Evolutionary conservation across 2,797 vertebrate species (phyloP).

Genomic region (Oophaga sylvatica): DNA sequence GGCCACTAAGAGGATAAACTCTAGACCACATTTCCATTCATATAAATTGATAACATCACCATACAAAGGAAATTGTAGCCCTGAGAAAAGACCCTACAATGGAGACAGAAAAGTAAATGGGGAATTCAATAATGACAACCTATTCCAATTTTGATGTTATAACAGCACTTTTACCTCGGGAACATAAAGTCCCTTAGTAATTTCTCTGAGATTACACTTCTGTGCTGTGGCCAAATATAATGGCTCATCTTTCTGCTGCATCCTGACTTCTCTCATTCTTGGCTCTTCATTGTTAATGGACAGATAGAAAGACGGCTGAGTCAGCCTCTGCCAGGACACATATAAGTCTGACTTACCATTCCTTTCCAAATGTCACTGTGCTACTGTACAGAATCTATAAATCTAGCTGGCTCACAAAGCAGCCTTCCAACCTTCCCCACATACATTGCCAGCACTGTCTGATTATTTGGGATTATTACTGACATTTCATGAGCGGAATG

Average conservation of each 20-base stretch:
- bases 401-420: slow-evolving; percentile 43
- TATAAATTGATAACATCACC: not conserved
- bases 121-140: slow-evolving; percentile 31
- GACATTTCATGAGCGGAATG: slow-evolving; percentile 51
- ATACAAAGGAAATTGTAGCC: not conserved
- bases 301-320: slow-evolving; percentile 55
- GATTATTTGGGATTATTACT: slow-evolving; percentile 53
- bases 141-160: slow-evolving; percentile 34
- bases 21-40: too few relatives aligned
- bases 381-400: slow-evolving; percentile 57
- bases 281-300: slow-evolving; percentile 56
- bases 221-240: slow-evolving; percentile 55
- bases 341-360: slow-evolving; percentile 56
- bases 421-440: slow-evolving; percentile 23
- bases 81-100: not conserved
- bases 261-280: slow-evolving; percentile 55
- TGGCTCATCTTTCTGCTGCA: slow-evolving; percentile 41
- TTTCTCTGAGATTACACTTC: slow-evolving; percentile 35
- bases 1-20: too few relatives aligned
- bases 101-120: not conserved
- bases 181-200: slow-evolving; percentile 45
- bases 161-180: slow-evolving; percentile 32
- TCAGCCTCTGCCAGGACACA: slow-evolving; percentile 56
- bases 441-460: slow-evolving; percentile 28
- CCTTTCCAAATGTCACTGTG: slow-evolving; percentile 59